Base-by-base conservation (phyloP, 2,888 invertebrate species). In the Phortica okadai region DNA sequence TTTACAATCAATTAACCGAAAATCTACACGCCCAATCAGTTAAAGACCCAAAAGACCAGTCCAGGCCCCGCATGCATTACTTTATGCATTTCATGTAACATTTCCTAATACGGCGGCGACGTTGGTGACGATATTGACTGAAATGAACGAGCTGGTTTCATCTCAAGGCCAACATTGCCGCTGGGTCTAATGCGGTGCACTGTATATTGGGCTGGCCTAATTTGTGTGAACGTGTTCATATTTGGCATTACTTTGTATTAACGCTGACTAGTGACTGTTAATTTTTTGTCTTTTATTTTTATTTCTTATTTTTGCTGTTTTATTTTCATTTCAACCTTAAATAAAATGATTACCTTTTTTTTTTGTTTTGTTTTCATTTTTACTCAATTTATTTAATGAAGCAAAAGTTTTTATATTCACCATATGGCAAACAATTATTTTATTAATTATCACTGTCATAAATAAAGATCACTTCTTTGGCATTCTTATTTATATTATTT, bases 41-140 rank as follows among this genome's bases (percentile, higher is more conserved):
- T 21, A 21, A 21, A 21, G 21, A 21, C 21, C 21, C 21, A 21
- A 21, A 21, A 21, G 21, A 21, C 21, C 45, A 6, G 45, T 0
- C 45, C 6, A 45, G 45, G 45, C 7, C 7, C 10, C 45, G 45
- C 10, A 45, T 45, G 45, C 45, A 45, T 45, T 45, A 45, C 81
- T 83, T 83, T 82, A 81, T 84, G 88, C 86, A 87, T 85, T 86
- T 86, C 85, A 85, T 84, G 84, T 81, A 76, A 73, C 74, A 78
- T 86, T 81, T 86, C 80, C 75, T 66, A 85, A 84, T 74, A 25
- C 16, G 33, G 25, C 16, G 72, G 16, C 41, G 67, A 14, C 33
- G 25, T 25, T 56, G 25, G 33, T 50, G 50, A n/a, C 4, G 54
- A 10, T 21, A n/a, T 21, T 21, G 21, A 21, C 21, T 0, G 21